A percentile compares a stretch with the other conserved stretches of the same genome.
phyloP scores from a whole-genome alignment of 2,113 vertebrate genomes.

The Corythaixoides concolor region DNA sequence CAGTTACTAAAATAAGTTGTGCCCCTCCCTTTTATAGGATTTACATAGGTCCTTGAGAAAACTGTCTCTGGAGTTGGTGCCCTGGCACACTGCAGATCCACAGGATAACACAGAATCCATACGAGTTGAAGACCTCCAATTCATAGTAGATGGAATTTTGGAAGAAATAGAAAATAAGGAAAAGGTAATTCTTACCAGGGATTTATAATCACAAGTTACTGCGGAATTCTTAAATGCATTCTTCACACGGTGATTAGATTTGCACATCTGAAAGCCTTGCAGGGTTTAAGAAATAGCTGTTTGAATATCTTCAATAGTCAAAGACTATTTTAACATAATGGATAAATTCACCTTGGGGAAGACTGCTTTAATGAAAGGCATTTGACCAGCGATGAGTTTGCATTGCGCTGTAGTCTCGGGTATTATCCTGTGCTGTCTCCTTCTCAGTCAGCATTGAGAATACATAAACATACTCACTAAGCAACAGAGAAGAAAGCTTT shows the following conservation, averaged over 20 bases:
- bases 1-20: neutral
- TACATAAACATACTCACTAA: neutral
- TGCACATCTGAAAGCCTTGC: neutral
- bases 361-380: neutral
- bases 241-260: neutral
- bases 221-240: neutral
- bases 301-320: neutral
- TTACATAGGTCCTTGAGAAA: conserved; percentile 77
- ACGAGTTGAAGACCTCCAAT: conserved; percentile 83
- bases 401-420: neutral
- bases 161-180: conserved; percentile 78
- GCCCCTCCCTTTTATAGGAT: conserved; percentile 61
- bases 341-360: conserved; percentile 4
- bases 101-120: conserved; percentile 47
- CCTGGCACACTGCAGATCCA: conserved; percentile 68
- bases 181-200: conserved; percentile 62
- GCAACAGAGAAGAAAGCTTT: neutral
- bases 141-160: conserved; percentile 81
- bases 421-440: neutral
- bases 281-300: neutral
- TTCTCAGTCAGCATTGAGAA: neutral
- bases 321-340: neutral
- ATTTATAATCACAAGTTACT: neutral
- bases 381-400: neutral
- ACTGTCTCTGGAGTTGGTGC: conserved; percentile 74